Conservation (phyloP, 2,797 vertebrate species). For the Epinephelus coioides region DNA sequence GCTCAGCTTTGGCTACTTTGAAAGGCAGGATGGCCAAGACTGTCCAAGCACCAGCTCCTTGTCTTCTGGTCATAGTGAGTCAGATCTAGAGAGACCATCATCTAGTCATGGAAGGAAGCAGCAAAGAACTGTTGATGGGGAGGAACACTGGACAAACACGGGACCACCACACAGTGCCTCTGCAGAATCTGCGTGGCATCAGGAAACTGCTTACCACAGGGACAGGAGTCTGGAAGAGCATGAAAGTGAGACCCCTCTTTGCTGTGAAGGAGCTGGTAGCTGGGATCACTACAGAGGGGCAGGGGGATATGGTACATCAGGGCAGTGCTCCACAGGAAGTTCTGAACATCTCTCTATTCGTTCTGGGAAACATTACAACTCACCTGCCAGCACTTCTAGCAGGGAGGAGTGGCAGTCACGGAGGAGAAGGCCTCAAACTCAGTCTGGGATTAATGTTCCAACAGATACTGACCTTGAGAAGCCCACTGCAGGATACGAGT, state of each 20-base stretch:
- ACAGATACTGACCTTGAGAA: constrained; percentile 46
- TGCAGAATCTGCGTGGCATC: constrained; percentile 61
- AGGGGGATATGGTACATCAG: constrained; percentile 39
- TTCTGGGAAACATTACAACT: constrained; percentile 79
- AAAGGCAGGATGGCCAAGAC: constrained; percentile 80
- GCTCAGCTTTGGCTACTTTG: constrained; percentile 77
- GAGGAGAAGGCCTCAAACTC: constrained; percentile 62
- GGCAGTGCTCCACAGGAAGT: constrained; percentile 58
- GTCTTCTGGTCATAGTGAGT: constrained; percentile 87
- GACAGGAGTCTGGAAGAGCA: constrained; percentile 74
- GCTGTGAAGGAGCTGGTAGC: constrained; percentile 55
- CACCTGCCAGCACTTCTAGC: constrained; percentile 76
- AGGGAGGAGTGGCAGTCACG: constrained; percentile 71
- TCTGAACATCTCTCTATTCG: constrained; percentile 67
- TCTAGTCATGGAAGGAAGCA: constrained; percentile 61
- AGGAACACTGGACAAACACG: constrained; percentile 62
- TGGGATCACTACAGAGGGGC: constrained; percentile 70
- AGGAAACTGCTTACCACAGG: constrained; percentile 68
- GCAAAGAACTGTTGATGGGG: constrained; percentile 32
- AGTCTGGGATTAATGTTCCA: constrained; percentile 49
- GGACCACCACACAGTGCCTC: constrained; percentile 30
- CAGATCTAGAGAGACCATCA: constrained; percentile 73
- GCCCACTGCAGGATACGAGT: constrained; percentile 56
- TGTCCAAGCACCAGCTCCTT: constrained; percentile 84
- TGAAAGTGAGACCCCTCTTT: constrained; percentile 37